These are phyloP conservation scores for Dyspetes luteomarginatus DNA, from an alignment of 2,888 invertebrate genomes.

Conservation along the genomic window DNA sequence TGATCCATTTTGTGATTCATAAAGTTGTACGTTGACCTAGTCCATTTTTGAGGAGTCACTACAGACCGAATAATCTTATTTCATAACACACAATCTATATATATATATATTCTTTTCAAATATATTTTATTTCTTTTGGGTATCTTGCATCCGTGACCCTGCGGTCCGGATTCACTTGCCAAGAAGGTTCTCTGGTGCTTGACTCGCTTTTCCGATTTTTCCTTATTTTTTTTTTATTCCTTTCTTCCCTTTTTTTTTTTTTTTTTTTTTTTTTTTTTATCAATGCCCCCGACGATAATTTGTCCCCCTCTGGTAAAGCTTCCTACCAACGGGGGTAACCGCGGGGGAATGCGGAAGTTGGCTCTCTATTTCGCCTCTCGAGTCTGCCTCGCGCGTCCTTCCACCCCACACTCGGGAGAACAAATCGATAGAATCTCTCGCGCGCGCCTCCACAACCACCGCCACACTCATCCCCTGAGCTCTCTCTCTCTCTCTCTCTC, in stretches of 20 bases:
- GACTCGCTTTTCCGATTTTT: conserved; percentile 30
- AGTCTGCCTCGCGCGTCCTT: conserved; percentile 65
- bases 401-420: conserved; percentile 75
- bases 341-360: conserved; percentile 76
- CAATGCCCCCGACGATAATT: conserved; percentile 29
- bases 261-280: conserved; percentile 9
- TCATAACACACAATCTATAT: conserved; percentile 23
- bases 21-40: neutral
- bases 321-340: conserved; percentile 55
- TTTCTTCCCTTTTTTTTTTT: conserved; percentile 4
- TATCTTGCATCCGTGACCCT: conserved; percentile 3
- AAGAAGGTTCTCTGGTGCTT: conserved; percentile 43
- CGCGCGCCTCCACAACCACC: conserved; percentile 59
- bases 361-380: conserved; percentile 73
- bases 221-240: neutral
- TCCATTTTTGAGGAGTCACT: conserved; percentile 18
- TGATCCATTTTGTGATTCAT: neutral
- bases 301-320: conserved; percentile 32
- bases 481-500: conserved; percentile 28
- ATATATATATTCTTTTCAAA: neutral
- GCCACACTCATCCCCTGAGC: conserved; percentile 55
- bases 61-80: conserved; percentile 25
- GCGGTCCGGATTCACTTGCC: conserved; percentile 55
- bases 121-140: conserved; percentile 21
- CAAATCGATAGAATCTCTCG: conserved; percentile 78